phyloP scores from a whole-genome alignment of 2,888 invertebrate species.

The Chorisops tibialis region DNA sequence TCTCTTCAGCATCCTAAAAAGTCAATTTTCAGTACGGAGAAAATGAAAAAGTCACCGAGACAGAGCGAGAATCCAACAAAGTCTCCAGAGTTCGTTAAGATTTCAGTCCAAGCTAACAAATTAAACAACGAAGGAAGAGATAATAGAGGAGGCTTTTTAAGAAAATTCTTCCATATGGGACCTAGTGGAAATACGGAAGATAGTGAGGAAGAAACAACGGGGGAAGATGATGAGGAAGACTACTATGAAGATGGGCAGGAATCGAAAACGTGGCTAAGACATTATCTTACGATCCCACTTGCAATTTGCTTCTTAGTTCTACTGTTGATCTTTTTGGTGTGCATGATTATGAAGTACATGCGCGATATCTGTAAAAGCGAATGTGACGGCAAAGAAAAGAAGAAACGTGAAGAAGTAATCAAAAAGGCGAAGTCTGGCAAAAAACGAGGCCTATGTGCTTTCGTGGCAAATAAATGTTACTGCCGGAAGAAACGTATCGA shows the following conservation, averaged over 20 bases:
- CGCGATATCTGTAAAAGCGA: slow-evolving; percentile 4
- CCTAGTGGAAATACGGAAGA: background rate
- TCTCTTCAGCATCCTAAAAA: slow-evolving; percentile 30
- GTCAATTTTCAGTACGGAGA: too few species aligned
- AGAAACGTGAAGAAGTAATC: background rate
- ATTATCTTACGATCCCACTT: background rate
- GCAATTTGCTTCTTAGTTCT: background rate
- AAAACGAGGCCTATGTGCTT: background rate
- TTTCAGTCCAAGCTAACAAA: too few species aligned
- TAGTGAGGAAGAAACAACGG: background rate
- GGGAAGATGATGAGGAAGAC: background rate
- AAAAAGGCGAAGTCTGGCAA: background rate
- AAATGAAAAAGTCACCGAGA: too few species aligned
- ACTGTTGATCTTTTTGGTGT: background rate
- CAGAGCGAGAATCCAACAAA: too few species aligned
- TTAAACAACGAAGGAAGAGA: too few species aligned
- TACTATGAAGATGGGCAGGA: background rate
- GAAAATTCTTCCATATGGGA: too few species aligned
- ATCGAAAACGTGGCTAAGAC: background rate
- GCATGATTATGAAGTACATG: slow-evolving; percentile 9
- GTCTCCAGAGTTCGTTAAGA: too few species aligned
- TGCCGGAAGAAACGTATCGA: background rate
- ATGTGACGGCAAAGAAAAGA: background rate
- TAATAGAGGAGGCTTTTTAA: too few species aligned
- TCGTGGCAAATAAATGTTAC: background rate